Conservation (phyloP, 1,140 invertebrate species). For the Atta texana region DNA sequence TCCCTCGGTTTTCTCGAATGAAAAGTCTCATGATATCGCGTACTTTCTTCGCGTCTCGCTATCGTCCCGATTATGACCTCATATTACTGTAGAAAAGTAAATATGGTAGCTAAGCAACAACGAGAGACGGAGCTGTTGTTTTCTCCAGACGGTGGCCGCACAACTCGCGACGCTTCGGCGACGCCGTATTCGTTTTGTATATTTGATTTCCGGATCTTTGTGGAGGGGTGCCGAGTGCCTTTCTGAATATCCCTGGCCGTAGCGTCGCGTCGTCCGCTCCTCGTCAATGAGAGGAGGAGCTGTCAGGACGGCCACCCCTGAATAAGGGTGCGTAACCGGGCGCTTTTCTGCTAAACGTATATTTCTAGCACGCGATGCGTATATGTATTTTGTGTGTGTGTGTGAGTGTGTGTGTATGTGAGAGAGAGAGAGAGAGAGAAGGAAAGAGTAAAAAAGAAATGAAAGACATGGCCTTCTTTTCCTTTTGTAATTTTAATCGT, state of each 20-base stretch:
- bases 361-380: constrained; percentile 27
- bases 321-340: constrained; percentile 72
- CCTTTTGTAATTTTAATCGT: constrained; percentile 48
- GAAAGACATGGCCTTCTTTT: constrained; percentile 48
- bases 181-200: constrained; percentile 74
- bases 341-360: constrained; percentile 69
- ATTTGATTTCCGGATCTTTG: constrained; percentile 76
- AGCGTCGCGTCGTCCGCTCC: constrained; percentile 51
- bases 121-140: not conserved
- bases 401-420: no score
- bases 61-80: constrained; percentile 12
- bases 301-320: constrained; percentile 58
- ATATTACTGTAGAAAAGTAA: constrained; percentile 22
- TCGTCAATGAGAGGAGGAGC: constrained; percentile 49
- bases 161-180: constrained; percentile 62
- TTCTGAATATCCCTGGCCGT: constrained; percentile 75
- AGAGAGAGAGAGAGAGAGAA: not conserved
- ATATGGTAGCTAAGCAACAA: constrained; percentile 11
- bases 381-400: not conserved
- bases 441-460: not conserved
- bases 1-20: not conserved
- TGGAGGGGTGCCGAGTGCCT: constrained; percentile 79
- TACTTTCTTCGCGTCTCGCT: not conserved
- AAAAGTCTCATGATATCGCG: not conserved
- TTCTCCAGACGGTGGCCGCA: constrained; percentile 45